Evolutionary conservation across 2,797 vertebrate genomes (phyloP).

Genomic region (Craterocephalus amniculus): DNA sequence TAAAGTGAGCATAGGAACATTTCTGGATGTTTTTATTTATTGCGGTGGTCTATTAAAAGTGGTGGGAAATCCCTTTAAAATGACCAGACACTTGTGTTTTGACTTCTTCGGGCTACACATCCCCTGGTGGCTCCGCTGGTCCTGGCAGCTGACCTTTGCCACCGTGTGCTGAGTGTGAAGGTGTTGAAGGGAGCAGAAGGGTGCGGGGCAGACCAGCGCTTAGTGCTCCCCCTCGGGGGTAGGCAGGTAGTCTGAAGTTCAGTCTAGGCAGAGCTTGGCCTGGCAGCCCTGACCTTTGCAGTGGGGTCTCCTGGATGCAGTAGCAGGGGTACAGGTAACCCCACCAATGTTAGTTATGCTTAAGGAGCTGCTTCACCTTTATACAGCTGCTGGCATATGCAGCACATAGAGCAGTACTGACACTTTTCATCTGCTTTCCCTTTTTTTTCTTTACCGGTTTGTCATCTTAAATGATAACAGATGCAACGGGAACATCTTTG

Average conservation of each 20-base stretch:
- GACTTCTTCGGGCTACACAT: conserved; percentile 27
- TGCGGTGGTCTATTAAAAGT: too few species aligned
- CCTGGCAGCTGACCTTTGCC: conserved; percentile 70
- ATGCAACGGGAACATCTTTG: not conserved
- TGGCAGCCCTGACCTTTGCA: conserved; percentile 63
- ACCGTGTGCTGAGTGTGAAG: conserved; percentile 32
- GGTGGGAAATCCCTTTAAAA: too few species aligned
- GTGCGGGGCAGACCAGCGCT: not conserved
- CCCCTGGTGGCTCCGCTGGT: conserved; percentile 11
- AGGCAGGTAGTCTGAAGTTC: conserved; percentile 41
- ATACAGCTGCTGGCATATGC: conserved; percentile 12
- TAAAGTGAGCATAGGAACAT: too few species aligned
- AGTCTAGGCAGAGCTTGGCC: not conserved
- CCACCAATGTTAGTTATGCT: conserved; percentile 38
- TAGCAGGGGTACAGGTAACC: conserved; percentile 43
- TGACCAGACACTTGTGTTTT: not conserved
- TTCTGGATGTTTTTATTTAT: too few species aligned
- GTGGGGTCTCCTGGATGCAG: conserved; percentile 1
- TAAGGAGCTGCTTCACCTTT: conserved; percentile 71
- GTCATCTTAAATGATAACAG: not conserved
- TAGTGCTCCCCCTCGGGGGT: conserved; percentile 12
- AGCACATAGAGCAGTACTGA: conserved; percentile 12
- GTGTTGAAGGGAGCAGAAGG: conserved; percentile 20
- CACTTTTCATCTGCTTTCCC: conserved; percentile 21
- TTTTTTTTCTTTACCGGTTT: not conserved